Conservation (phyloP, 2,113 vertebrate species). For the Ophiodon elongatus region DNA sequence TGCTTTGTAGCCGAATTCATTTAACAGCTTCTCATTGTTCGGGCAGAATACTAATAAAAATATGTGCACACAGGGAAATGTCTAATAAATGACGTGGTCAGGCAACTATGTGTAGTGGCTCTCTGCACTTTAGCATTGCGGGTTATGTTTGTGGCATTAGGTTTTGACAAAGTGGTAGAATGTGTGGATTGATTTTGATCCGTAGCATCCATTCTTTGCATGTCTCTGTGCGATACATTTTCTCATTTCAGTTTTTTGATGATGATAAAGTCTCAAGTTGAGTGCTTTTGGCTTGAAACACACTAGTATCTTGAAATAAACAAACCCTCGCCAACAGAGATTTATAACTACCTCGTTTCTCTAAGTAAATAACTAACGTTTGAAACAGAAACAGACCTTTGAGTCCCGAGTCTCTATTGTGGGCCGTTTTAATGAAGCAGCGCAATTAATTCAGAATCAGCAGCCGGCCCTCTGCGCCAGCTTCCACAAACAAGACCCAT, state of each 20-base stretch:
- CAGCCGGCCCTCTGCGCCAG: background rate
- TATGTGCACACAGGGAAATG: background rate
- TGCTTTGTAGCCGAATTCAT: conserved; percentile 11
- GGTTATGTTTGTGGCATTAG: background rate
- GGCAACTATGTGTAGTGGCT: background rate
- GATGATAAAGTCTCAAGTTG: background rate
- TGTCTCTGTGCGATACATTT: background rate
- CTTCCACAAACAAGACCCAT: conserved; percentile 41
- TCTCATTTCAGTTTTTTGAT: background rate
- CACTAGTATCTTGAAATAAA: background rate
- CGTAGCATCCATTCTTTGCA: background rate
- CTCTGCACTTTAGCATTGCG: background rate
- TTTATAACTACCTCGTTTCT: background rate
- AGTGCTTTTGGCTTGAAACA: background rate
- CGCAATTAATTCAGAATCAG: conserved; percentile 28
- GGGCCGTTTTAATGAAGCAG: conserved; percentile 47
- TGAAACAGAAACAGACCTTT: background rate
- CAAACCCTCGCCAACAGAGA: background rate
- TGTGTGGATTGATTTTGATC: background rate
- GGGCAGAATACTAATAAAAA: conserved; percentile 8
- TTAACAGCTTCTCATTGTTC: background rate
- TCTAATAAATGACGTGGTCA: background rate
- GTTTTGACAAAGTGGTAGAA: background rate
- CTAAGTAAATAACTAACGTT: conserved; percentile 8
- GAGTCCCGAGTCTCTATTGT: background rate